A percentile compares a stretch with the other conserved stretches of the same genome.
Evolutionary conservation across 2,113 vertebrate species (phyloP).

Genomic region (Pachypanchax playfairii): DNA sequence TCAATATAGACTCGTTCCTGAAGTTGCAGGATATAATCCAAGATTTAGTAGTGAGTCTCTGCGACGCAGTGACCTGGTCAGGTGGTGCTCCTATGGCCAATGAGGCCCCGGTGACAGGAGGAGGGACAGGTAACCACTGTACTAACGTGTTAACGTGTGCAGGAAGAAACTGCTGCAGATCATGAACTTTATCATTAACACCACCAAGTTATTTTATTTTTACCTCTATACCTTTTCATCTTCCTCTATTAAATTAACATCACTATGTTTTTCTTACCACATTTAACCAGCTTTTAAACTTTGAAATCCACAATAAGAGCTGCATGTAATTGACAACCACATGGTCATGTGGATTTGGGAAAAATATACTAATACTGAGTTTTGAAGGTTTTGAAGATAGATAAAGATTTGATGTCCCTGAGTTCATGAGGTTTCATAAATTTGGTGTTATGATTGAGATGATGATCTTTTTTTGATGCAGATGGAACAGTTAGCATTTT

Average conservation of each 20-base stretch:
- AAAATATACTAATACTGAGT: too few relatives aligned
- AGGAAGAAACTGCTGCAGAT: constrained; percentile 44
- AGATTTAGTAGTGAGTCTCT: constrained; percentile 84
- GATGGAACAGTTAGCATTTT: too few relatives aligned
- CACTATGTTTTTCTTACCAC: constrained; percentile 53
- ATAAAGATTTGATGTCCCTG: too few relatives aligned
- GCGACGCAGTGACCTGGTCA: constrained; percentile 69
- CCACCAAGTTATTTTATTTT: constrained; percentile 38
- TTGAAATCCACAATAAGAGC: constrained; percentile 28
- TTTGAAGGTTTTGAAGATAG: too few relatives aligned
- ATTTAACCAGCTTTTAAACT: constrained; percentile 41
- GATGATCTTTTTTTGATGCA: too few relatives aligned
- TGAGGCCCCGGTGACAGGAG: constrained; percentile 81
- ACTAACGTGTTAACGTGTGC: constrained; percentile 67
- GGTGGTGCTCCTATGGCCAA: constrained; percentile 70
- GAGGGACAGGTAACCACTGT: constrained; percentile 86
- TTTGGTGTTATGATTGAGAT: too few relatives aligned
- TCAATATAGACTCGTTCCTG: constrained; percentile 87
- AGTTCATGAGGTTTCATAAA: too few relatives aligned
- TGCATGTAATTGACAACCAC: constrained; percentile 62
- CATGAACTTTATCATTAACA: constrained; percentile 61
- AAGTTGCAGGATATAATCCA: constrained; percentile 83
- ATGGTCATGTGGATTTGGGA: neutral
- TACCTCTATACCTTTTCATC: constrained; percentile 66
- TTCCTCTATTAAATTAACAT: constrained; percentile 69